These are phyloP conservation scores for rabbit (Oryctolagus cuniculus) DNA, from an alignment of 2,113 vertebrate species.

Conservation along the genomic window DNA sequence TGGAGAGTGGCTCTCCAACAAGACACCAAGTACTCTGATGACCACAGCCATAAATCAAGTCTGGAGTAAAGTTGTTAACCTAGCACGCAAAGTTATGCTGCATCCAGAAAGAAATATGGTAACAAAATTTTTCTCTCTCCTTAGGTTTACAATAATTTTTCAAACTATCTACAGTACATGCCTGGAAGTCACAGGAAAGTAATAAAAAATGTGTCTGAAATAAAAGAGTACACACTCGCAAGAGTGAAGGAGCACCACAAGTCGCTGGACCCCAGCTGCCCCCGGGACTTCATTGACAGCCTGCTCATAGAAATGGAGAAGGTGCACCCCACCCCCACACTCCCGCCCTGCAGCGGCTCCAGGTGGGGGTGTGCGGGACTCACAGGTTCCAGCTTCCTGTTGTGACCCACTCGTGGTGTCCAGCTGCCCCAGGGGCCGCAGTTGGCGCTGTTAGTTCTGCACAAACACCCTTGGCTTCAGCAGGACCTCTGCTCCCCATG, in stretches of 20 bases:
- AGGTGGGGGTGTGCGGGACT: accelerated
- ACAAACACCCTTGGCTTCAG: background rate
- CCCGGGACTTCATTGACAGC: conserved; percentile 90
- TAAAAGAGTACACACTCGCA: conserved; percentile 40
- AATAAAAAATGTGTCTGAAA: conserved; percentile 61
- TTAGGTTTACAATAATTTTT: conserved; percentile 68
- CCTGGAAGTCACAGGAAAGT: conserved; percentile 74
- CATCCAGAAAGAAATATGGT: background rate
- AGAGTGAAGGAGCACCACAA: conserved; percentile 85
- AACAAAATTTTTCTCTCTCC: background rate
- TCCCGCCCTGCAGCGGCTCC: too few species aligned
- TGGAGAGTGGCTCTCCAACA: background rate
- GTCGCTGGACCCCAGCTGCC: conserved; percentile 84
- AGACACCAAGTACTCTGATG: background rate
- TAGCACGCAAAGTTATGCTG: background rate
- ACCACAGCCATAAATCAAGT: background rate
- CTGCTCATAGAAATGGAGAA: conserved; percentile 89
- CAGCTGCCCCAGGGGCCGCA: background rate
- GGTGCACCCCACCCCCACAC: conserved; percentile 77
- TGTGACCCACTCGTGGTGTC: background rate
- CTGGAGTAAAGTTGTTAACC: too few species aligned
- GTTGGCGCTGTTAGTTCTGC: background rate
- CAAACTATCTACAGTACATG: conserved; percentile 56
- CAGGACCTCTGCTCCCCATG: too few species aligned
- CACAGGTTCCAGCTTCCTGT: accelerated